These are phyloP conservation scores for Menidia beryllina DNA, from an alignment of 2,113 vertebrate genomes.

Conservation along the genomic window DNA sequence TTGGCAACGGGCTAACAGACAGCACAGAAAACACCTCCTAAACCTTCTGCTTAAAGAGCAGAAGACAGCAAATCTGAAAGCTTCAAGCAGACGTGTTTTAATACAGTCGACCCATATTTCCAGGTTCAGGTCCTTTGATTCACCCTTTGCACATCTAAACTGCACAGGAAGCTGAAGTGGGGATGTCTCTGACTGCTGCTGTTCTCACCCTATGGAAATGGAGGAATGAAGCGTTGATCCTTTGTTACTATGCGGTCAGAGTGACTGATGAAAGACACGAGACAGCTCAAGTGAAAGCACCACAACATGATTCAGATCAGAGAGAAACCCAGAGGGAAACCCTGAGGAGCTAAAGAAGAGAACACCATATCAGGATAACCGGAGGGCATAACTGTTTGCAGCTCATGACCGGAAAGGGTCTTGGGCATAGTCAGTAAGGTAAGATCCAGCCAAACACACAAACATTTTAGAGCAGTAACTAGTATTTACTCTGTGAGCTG, in stretches of 20 bases:
- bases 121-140: slow-evolving; percentile 40
- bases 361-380: background rate
- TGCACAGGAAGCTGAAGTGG: slow-evolving; percentile 41
- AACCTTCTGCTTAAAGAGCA: background rate
- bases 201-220: slow-evolving; percentile 67
- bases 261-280: slow-evolving; percentile 76
- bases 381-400: background rate
- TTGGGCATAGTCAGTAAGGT: background rate
- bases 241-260: slow-evolving; percentile 69
- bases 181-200: slow-evolving; percentile 62
- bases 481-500: slow-evolving; percentile 1
- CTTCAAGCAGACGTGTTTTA: no score
- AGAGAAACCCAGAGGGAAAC: background rate
- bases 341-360: background rate
- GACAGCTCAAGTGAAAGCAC: slow-evolving; percentile 12
- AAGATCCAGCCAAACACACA: background rate
- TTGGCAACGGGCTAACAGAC: no score
- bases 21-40: no score
- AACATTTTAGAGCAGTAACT: slow-evolving; percentile 2
- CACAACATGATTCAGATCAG: background rate
- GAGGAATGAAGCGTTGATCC: slow-evolving; percentile 74
- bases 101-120: no score
- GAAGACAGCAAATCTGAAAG: background rate
- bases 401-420: no score
- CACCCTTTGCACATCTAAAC: slow-evolving; percentile 59